A percentile compares a stretch with the other conserved stretches of the same genome.
Evolutionary conservation across 2,888 invertebrate genomes (phyloP).

Genomic region (Ferrisia virgata): DNA sequence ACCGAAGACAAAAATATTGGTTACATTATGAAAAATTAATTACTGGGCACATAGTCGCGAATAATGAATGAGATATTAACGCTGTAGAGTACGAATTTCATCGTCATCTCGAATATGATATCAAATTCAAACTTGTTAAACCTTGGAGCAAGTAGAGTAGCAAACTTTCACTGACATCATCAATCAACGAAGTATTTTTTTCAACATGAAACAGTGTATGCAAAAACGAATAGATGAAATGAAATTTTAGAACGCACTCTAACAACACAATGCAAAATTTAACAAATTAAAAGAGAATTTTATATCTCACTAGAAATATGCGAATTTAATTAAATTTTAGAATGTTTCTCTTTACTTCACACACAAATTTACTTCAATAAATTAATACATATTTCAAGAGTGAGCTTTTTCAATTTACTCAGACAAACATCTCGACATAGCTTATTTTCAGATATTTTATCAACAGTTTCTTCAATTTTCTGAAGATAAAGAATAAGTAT

Average conservation of each 20-base stretch:
- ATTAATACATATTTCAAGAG: too few relatives aligned
- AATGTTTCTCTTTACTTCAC: too few relatives aligned
- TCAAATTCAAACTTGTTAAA: conserved; percentile 41
- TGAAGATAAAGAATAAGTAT: not conserved
- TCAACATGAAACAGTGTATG: not conserved
- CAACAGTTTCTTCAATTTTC: not conserved
- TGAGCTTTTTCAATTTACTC: too few relatives aligned
- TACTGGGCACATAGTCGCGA: not conserved
- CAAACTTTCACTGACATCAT: conserved; percentile 39
- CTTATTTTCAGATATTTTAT: not conserved
- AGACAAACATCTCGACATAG: too few relatives aligned
- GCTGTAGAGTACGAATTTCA: not conserved
- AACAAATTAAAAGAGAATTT: too few relatives aligned
- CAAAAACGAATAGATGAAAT: not conserved
- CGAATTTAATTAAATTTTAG: too few relatives aligned
- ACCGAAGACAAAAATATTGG: not conserved
- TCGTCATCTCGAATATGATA: conserved; percentile 30
- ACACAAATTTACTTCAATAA: too few relatives aligned
- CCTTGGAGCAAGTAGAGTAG: conserved; percentile 31
- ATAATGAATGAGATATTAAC: conserved; percentile 19
- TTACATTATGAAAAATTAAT: not conserved
- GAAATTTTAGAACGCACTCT: not conserved
- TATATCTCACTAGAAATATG: too few relatives aligned
- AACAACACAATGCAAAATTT: not conserved
- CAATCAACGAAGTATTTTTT: conserved; percentile 2